Percentiles rank a stretch among this genome's conserved stretches.
These are phyloP conservation scores for Anthoptus insignis DNA, from an alignment of 2,888 invertebrate species.

Conservation along the genomic window DNA sequence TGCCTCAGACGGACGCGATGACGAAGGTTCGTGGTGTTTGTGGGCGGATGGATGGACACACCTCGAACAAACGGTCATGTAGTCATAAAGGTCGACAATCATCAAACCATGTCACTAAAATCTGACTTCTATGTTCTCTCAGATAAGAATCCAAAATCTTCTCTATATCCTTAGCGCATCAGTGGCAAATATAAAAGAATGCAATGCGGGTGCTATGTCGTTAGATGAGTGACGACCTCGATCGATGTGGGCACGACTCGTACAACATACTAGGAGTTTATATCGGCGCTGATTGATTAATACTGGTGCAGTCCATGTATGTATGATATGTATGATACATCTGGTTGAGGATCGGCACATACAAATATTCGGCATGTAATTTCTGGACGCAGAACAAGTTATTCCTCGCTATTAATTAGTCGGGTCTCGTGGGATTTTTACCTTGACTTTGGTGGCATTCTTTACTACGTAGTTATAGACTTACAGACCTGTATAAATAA, in stretches of 20 bases:
- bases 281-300: slow-evolving; percentile 17
- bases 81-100: too few species aligned
- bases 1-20: slow-evolving; percentile 29
- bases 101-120: too few species aligned
- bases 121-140: too few species aligned
- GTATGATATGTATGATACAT: background rate
- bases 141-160: too few species aligned
- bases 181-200: too few species aligned
- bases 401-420: slow-evolving; percentile 21
- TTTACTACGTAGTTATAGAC: too few species aligned
- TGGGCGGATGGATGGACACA: slow-evolving; percentile 56
- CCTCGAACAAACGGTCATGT: slow-evolving; percentile 48
- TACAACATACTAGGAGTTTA: slow-evolving; percentile 2
- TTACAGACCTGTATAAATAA: too few species aligned
- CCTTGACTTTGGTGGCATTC: background rate
- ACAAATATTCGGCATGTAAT: background rate
- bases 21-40: slow-evolving; percentile 45
- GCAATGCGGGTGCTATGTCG: too few species aligned
- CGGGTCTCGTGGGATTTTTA: slow-evolving; percentile 9
- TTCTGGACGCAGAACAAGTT: slow-evolving; percentile 14
- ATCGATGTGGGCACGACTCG: slow-evolving; percentile 16
- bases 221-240: too few species aligned
- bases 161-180: too few species aligned
- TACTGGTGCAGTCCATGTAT: too few species aligned
- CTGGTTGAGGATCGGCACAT: background rate